Conservation (phyloP, 2,888 invertebrate genomes). For the Aphidius colemani region DNA sequence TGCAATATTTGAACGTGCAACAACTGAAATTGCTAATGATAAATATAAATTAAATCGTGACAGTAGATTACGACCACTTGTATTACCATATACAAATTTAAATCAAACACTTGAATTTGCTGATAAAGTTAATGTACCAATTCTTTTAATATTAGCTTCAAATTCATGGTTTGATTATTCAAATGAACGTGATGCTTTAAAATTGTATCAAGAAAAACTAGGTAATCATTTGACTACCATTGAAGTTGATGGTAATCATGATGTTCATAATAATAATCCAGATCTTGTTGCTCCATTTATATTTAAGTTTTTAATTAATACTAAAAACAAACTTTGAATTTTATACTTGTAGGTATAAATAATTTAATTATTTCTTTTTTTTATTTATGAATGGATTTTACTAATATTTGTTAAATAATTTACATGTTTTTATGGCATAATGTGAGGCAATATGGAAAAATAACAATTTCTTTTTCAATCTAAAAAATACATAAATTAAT, state of each 20-base stretch:
- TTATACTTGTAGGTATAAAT: not conserved
- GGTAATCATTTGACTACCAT: conserved; percentile 33
- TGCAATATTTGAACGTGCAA: conserved; percentile 61
- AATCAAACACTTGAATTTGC: conserved; percentile 29
- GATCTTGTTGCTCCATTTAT: conserved; percentile 63
- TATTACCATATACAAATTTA: conserved; percentile 47
- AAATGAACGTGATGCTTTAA: not conserved
- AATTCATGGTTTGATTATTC: conserved; percentile 20
- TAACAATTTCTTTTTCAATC: too few relatives aligned
- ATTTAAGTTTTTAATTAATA: conserved; percentile 23
- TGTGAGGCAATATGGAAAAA: too few relatives aligned
- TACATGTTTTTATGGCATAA: too few relatives aligned
- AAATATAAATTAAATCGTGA: conserved; percentile 66
- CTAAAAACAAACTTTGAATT: conserved; percentile 40
- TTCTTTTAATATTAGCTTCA: conserved; percentile 35
- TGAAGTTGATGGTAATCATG: conserved; percentile 65
- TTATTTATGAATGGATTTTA: not conserved
- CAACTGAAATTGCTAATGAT: conserved; percentile 56
- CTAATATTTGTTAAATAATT: too few relatives aligned
- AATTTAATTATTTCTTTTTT: conserved; percentile 1
- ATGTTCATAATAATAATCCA: conserved; percentile 67
- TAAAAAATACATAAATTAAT: too few relatives aligned
- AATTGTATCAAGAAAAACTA: conserved; percentile 8
- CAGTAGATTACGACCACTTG: conserved; percentile 59
- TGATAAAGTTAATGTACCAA: conserved; percentile 30